Evolutionary conservation across 2,888 invertebrate genomes (phyloP).

Genomic region (Tenthredo notha): DNA sequence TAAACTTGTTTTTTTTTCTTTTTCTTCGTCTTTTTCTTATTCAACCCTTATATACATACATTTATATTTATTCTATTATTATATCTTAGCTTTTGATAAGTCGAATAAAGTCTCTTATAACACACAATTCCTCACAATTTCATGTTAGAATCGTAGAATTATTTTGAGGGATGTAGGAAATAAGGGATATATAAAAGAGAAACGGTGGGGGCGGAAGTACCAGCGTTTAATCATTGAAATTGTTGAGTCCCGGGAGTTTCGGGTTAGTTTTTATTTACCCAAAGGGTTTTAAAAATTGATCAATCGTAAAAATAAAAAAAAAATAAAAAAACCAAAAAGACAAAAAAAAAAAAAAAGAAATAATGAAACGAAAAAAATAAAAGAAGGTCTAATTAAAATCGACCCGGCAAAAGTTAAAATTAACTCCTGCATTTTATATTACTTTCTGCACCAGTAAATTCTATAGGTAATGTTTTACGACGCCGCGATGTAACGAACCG

Average conservation of each 20-base stretch:
- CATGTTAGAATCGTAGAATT: not conserved
- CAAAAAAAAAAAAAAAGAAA: not conserved
- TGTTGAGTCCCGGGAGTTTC: not conserved
- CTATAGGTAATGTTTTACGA: slow-evolving; percentile 19
- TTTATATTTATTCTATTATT: not conserved
- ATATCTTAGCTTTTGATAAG: not conserved
- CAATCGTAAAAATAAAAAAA: not conserved
- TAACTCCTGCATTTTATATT: slow-evolving; percentile 31
- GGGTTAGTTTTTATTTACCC: slow-evolving; percentile 2
- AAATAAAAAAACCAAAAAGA: not conserved
- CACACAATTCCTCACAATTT: not conserved
- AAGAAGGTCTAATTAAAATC: slow-evolving; percentile 15
- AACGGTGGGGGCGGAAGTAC: not conserved
- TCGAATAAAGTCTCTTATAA: not conserved
- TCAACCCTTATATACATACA: not conserved
- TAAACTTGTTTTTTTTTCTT: not conserved
- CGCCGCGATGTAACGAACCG: slow-evolving; percentile 9
- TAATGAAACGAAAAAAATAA: too few species aligned
- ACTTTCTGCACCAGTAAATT: not conserved
- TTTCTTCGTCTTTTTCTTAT: not conserved
- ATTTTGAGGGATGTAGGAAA: not conserved
- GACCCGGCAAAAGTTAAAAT: slow-evolving; percentile 17
- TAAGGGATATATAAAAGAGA: not conserved
- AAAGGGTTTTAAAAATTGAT: slow-evolving; percentile 23
- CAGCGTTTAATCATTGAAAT: slow-evolving; percentile 23